Base-by-base conservation (phyloP, 2,888 invertebrate species). In the Branchellion lobata region DNA sequence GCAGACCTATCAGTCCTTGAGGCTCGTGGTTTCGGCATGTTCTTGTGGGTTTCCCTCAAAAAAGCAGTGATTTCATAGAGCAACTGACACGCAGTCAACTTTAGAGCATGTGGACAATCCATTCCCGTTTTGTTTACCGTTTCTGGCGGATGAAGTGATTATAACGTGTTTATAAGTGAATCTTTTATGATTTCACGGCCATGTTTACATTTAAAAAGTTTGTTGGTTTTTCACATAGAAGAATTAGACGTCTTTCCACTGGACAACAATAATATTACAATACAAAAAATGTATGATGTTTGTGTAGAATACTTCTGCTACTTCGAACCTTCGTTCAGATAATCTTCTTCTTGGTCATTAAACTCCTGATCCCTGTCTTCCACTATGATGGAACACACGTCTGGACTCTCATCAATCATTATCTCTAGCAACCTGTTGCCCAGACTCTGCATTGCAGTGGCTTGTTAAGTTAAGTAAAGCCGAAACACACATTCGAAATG, bases 11-110 rank as follows among this genome's bases (percentile, higher is more conserved):
- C 61, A 57, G 8, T 57, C 69, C 27, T 69, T 82, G 85, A 84
- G 83, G 85, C 80, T 81, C 86, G 84, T 40, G 84, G 83, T 81
- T 87, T 85, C 11, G 90, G 90, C 69, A 91, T 86, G 81, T 89
- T 87, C 86, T 95, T 94, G 88, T 97, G 98, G 0, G 96, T 95
- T 89, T 99, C 99, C 24, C 99, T 90, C 78, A 99, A 90, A 87
- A 98, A 99, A 0, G 96, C 91, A 0, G 99, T 98, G 80, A 99
- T 95, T 90, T 99, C 99, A 85, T 94, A 91, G n/a, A 99, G 90
- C 29, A 99, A 90, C 79, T 95, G 92, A 86, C 97, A 97, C 1
- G 97, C 97, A 71, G 98, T 91, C 83, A 98, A 90, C 85, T 96
- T 92, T 75, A 99, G 89, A 0, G 89, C 89, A 81, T 88, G 87